Conservation (phyloP, 2,888 invertebrate species). For the Antheraea yamamai region DNA sequence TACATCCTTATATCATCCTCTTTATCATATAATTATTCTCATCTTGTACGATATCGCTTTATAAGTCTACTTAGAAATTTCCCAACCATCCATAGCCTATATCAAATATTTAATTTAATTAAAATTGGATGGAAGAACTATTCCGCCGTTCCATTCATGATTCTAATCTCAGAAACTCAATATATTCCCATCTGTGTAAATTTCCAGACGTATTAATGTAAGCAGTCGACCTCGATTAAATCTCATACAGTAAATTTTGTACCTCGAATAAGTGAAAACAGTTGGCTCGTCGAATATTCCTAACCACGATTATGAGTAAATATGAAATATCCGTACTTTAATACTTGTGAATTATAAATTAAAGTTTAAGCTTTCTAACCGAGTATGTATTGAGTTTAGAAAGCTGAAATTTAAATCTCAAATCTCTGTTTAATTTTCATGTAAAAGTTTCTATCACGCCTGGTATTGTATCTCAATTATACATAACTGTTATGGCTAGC, state of each 20-base stretch:
- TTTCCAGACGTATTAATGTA: neutral
- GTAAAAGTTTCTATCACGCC: no score
- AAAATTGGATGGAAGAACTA: neutral
- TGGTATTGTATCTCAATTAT: no score
- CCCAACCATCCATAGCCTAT: neutral
- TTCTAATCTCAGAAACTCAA: conserved; percentile 4
- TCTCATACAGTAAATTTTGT: neutral
- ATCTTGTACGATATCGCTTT: neutral
- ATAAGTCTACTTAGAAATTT: neutral
- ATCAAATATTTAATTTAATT: neutral
- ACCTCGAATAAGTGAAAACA: neutral
- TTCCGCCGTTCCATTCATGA: neutral
- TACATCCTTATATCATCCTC: neutral
- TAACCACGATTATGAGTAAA: neutral
- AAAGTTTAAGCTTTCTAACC: neutral
- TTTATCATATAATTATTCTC: neutral
- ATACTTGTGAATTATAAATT: neutral
- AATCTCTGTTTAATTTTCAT: neutral
- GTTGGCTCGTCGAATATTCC: neutral
- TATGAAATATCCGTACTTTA: neutral
- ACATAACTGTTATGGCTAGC: no score
- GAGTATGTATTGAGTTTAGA: neutral
- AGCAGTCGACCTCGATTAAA: neutral
- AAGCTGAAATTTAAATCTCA: no score
- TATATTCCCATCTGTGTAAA: neutral